Base-by-base conservation (phyloP, 2,888 invertebrate genomes). In the Rosalia funebris region DNA sequence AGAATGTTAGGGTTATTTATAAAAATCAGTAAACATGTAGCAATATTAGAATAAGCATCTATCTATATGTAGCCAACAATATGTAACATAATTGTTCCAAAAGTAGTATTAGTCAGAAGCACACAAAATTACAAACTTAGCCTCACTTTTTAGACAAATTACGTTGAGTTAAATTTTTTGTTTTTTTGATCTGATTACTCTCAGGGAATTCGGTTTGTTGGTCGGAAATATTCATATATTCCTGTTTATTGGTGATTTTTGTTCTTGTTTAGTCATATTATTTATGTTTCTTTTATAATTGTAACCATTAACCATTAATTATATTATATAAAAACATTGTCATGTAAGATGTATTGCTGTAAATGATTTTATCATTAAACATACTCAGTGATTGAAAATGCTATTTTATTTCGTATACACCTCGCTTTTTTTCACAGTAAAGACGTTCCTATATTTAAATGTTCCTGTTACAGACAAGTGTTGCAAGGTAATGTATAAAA, bases 151-250 rank as follows among this genome's bases (percentile, higher is more conserved):
- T 39, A 15, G 16, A 44, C 42, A 15, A 7, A 25, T 25, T 25
- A 7, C 7, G 7, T 25, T 25, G 25, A 25, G 25, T 36, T 55
- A 45, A 50, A 37, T 54, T 50, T 45, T n/a, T n/a, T n/a, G n/a
- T n/a, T n/a, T n/a, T 62, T 71, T 73, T 69, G 71, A 73, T 76
- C 74, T 75, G 71, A 71, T 71, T 70, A 60, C 74, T 75, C 76
- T 76, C 75, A 76, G 75, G 76, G 75, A 72, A 67, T 71, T 69
- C 58, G 57, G 57, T 63, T 44, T 57, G 58, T 45, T 50, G 39
- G 59, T 48, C 19, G 41, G 37, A 48, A 50, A 39, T 50, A 37
- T 48, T 63, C 44, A 59, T 5, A 7, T 70, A 70, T 68, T 71
- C 67, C 68, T 67, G 63, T 47, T 11, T 17, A 45, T 31, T 16